Percentiles rank a stretch among this genome's conserved stretches.
phyloP scores from a whole-genome alignment of 2,113 vertebrate species.

The Clupea harengus region DNA sequence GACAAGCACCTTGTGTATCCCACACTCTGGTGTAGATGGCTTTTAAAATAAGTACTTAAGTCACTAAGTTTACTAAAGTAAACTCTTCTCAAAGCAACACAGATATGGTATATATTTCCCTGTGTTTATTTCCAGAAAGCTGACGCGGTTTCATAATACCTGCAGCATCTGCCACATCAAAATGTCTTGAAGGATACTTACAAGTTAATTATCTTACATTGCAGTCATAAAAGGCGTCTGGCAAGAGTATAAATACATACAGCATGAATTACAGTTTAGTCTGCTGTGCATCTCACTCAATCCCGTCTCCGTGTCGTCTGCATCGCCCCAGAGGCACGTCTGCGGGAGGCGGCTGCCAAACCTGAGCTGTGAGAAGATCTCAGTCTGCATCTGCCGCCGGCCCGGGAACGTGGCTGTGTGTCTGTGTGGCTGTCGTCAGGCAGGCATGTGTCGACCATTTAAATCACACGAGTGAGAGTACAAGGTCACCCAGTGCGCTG shows the following conservation, averaged over 20 bases:
- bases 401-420: neutral
- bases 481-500: neutral
- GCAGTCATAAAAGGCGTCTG: neutral
- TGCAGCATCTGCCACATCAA: neutral
- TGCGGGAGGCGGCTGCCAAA: constrained; percentile 15
- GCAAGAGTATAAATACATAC: neutral
- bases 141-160: neutral
- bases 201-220: constrained; percentile 2
- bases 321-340: neutral
- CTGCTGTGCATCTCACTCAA: neutral
- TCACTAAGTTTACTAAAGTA: too few species aligned
- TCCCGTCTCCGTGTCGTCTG: constrained; percentile 13
- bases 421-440: neutral
- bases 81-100: neutral
- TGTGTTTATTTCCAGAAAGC: neutral
- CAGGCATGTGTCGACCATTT: constrained; percentile 40
- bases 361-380: constrained; percentile 24
- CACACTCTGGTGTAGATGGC: neutral
- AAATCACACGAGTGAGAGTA: neutral
- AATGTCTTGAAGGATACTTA: neutral
- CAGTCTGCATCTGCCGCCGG: constrained; percentile 32
- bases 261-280: neutral
- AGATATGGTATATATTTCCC: neutral
- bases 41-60: neutral
- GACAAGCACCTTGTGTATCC: neutral